These are phyloP conservation scores for Mixornis gularis DNA, from an alignment of 2,113 vertebrate species.

Conservation along the genomic window DNA sequence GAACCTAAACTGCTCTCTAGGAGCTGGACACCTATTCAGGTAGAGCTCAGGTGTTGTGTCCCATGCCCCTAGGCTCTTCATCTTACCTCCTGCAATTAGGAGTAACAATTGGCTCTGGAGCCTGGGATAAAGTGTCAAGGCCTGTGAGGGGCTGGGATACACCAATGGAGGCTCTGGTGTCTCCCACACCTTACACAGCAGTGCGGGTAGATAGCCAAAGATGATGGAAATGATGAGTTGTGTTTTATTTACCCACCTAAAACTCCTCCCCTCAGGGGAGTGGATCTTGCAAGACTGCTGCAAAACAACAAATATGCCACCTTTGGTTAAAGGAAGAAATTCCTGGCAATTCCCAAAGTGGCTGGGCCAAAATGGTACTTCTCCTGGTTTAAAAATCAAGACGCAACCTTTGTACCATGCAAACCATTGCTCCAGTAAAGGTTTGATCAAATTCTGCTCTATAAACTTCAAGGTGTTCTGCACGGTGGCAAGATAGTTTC, in stretches of 20 bases:
- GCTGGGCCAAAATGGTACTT: not conserved
- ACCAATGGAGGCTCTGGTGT: not conserved
- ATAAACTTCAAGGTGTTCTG: not conserved
- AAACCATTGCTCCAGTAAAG: not conserved
- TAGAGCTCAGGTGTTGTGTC: constrained; percentile 13
- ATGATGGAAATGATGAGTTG: not conserved
- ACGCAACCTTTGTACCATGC: not conserved
- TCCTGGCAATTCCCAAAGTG: not conserved
- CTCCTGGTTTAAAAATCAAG: not conserved
- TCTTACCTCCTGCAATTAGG: not conserved
- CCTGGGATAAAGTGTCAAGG: not conserved
- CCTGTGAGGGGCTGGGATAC: not conserved
- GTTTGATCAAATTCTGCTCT: not conserved
- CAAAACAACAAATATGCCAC: constrained; percentile 16
- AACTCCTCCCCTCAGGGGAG: constrained; percentile 1
- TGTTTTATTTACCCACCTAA: constrained; percentile 16
- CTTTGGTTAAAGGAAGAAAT: constrained; percentile 10
- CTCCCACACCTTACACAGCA: not conserved
- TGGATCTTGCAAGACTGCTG: constrained; percentile 13
- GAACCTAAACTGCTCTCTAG: not conserved
- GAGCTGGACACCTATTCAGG: constrained; percentile 8
- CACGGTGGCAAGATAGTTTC: not conserved
- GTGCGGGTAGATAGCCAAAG: not conserved
- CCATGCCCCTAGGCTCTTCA: not conserved
- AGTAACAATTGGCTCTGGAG: not conserved